Base-by-base conservation (phyloP, 2,797 vertebrate genomes). In the Eulemur albifrons region DNA sequence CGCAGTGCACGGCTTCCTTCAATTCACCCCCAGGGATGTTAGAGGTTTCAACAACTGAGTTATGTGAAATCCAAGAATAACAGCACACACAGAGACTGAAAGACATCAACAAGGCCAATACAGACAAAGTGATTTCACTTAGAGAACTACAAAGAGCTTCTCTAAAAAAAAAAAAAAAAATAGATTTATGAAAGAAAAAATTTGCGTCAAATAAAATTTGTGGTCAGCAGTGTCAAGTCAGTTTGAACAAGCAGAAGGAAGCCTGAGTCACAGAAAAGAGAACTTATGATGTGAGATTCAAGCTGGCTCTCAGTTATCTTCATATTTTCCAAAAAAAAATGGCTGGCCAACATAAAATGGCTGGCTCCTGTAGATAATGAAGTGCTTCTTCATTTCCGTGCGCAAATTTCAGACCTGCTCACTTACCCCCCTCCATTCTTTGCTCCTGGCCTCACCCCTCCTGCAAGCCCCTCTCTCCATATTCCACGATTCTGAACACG, bases 291-390 rank as follows among this genome's bases (percentile, higher is more conserved):
- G 35, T 13, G 79, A 72, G 40, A n/a, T 52, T 75, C 54, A 43
- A 23, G 38, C 45, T 61, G 76, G 73, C 61, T 45, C 3, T 25
- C 54, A 32, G 35, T 25, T 14, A 50, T 59, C 18, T 50, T 72
- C 30, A 0, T 20, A 8, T 18, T 75, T 86, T 88, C 52, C 18
- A 52, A 67, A 96, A 87, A 87, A 93, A 54, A n/a, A 77, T 23
- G 52, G 30, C 6, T 25, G 7, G 35, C 4, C 35, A 35, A 35
- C 35, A 35, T 35, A 35, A 54, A n/a, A 77, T 23, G 52, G 30
- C 6, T 25, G 7, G 35, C 4, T 80, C n/a, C 35, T 32, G 15
- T 10, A 15, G 11, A 32, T 0, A 23, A 80, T 75, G 32, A 30
- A 59, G 9, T 30, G 38, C 35, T 48, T 76, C 70, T 86, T 92